Percentiles rank a stretch among this genome's conserved stretches.
phyloP scores from a whole-genome alignment of 2,888 invertebrate genomes.

The Dolichopus griseipennis region DNA sequence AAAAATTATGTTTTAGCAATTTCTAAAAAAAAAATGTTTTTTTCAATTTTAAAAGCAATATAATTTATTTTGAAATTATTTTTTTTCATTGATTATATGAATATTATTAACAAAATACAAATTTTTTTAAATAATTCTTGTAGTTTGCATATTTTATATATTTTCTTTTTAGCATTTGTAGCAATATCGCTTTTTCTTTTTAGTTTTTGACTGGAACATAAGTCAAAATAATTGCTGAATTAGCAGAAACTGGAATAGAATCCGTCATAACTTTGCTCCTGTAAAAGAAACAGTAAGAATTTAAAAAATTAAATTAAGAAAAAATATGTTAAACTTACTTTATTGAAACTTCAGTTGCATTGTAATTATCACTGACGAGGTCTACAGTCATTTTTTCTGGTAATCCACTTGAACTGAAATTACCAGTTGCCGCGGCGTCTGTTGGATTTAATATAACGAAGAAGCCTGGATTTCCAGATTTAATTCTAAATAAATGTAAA shows the following conservation, averaged over 20 bases:
- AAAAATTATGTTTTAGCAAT: too few species aligned
- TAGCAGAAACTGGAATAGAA: conserved; percentile 51
- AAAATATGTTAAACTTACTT: conserved; percentile 26
- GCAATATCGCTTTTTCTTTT: conserved; percentile 36
- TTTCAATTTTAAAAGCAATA: too few species aligned
- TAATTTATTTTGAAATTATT: too few species aligned
- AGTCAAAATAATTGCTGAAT: conserved; percentile 57
- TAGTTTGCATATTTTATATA: too few species aligned
- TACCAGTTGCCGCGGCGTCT: conserved; percentile 43
- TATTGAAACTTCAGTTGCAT: conserved; percentile 25
- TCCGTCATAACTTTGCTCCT: conserved; percentile 52
- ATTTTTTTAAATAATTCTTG: too few species aligned
- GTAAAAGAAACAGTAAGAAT: conserved; percentile 33
- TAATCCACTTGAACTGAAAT: conserved; percentile 49
- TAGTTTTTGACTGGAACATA: conserved; percentile 51
- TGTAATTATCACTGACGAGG: conserved; percentile 48
- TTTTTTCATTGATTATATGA: too few species aligned
- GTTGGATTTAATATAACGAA: conserved; percentile 62
- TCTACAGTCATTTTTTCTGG: conserved; percentile 55
- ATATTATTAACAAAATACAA: too few species aligned
- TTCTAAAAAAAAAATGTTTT: too few species aligned
- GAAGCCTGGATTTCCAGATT: conserved; percentile 66
- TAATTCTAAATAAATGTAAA: conserved; percentile 59
- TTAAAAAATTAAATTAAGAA: background rate
- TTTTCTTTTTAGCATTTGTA: too few species aligned